These are phyloP conservation scores for Nebria brevicollis DNA, from an alignment of 2,888 invertebrate species.

Conservation along the genomic window DNA sequence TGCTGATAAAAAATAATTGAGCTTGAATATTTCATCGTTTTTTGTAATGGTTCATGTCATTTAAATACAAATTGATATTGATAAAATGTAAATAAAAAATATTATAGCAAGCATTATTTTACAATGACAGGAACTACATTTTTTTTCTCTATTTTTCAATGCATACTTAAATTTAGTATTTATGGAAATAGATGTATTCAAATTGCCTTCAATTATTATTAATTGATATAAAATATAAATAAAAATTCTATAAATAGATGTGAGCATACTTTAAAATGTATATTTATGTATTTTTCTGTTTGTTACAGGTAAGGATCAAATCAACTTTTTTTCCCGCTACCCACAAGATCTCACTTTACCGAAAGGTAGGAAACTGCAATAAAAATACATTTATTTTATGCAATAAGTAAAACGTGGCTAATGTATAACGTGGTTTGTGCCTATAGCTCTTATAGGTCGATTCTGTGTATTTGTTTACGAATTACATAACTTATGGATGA, in stretches of 20 bases:
- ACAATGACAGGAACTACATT: neutral
- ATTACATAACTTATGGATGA: too few relatives aligned
- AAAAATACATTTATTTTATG: neutral
- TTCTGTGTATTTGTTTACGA: too few relatives aligned
- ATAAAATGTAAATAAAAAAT: neutral
- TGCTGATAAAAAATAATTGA: neutral
- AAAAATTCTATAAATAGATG: too few relatives aligned
- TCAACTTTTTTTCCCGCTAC: slow-evolving; percentile 35
- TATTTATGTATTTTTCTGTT: slow-evolving; percentile 9
- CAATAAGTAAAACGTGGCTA: too few relatives aligned
- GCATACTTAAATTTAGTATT: neutral
- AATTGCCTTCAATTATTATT: too few relatives aligned
- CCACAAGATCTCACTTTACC: slow-evolving; percentile 33
- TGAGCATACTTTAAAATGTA: too few relatives aligned
- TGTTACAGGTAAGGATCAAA: slow-evolving; percentile 31
- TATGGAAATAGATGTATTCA: too few relatives aligned
- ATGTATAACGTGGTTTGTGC: too few relatives aligned
- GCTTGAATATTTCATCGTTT: neutral
- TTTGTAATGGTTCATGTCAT: neutral
- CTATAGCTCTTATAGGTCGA: too few relatives aligned
- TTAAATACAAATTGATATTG: neutral
- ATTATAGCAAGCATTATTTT: neutral
- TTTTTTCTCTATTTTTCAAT: neutral
- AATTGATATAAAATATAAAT: too few relatives aligned
- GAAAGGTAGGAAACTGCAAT: slow-evolving; percentile 35